phyloP scores from a whole-genome alignment of 2,113 vertebrate species.

The Laticauda laticaudata region DNA sequence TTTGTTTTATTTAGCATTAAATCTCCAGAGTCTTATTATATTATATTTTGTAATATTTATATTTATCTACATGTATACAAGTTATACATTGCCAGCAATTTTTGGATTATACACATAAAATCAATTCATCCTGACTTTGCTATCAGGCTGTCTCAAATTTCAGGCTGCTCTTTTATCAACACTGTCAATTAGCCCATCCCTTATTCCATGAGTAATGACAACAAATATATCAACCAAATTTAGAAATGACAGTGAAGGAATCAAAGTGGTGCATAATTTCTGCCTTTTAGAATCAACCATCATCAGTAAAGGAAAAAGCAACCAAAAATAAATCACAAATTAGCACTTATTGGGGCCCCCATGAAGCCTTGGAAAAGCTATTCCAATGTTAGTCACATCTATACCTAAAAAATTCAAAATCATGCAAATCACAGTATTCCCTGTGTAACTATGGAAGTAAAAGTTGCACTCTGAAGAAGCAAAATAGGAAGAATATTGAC shows the following conservation, averaged over 20 bases:
- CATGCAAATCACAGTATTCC: neutral
- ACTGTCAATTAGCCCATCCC: neutral
- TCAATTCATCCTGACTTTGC: neutral
- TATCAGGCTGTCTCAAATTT: neutral
- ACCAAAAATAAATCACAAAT: neutral
- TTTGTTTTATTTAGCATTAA: neutral
- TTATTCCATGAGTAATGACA: neutral
- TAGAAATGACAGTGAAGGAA: neutral
- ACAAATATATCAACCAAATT: neutral
- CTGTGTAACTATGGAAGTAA: neutral
- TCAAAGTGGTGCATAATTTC: neutral
- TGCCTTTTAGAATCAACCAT: neutral
- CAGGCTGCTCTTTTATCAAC: neutral
- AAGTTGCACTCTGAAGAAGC: neutral
- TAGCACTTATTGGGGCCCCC: neutral
- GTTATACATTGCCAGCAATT: neutral
- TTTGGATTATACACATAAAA: neutral
- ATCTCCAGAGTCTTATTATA: neutral
- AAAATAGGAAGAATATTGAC: neutral
- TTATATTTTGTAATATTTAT: neutral
- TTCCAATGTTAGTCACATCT: neutral
- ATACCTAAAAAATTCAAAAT: neutral
- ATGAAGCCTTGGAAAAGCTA: neutral
- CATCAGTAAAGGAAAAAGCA: neutral
- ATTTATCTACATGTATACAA: neutral